phyloP scores from a whole-genome alignment of 2,113 vertebrate species.

The Oreotrochilus melanogaster region DNA sequence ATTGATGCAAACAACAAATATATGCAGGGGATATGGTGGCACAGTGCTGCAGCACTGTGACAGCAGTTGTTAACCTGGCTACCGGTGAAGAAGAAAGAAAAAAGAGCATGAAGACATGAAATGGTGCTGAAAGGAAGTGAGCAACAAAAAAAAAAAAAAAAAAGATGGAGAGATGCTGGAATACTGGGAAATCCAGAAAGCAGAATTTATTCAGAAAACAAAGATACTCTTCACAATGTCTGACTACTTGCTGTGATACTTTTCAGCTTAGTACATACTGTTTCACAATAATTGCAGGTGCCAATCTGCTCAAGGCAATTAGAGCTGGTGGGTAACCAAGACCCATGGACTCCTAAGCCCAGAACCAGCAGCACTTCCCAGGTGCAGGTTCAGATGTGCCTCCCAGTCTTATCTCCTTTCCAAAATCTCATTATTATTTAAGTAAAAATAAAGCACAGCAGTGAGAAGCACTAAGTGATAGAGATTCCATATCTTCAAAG shows the following conservation, averaged over 20 bases:
- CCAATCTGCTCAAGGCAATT: not conserved
- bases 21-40: not conserved
- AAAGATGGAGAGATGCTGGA: rapidly evolving
- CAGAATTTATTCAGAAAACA: not conserved
- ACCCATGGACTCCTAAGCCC: not conserved
- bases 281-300: not conserved
- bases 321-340: not conserved
- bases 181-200: not conserved
- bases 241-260: not conserved
- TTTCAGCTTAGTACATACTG: not conserved
- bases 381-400: not conserved
- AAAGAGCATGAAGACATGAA: not conserved
- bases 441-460: not conserved
- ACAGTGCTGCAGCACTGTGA: not conserved
- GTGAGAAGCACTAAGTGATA: not conserved
- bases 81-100: not conserved
- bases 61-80: not conserved
- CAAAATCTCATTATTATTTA: not conserved
- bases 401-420: not conserved
- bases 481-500: slow-evolving; percentile 52
- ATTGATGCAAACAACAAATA: not conserved
- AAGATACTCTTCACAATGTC: rapidly evolving
- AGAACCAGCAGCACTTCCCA: not conserved
- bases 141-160: not conserved
- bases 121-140: not conserved